Evolutionary conservation across 2,797 vertebrate genomes (phyloP).

Genomic region (Spinus pinus): DNA sequence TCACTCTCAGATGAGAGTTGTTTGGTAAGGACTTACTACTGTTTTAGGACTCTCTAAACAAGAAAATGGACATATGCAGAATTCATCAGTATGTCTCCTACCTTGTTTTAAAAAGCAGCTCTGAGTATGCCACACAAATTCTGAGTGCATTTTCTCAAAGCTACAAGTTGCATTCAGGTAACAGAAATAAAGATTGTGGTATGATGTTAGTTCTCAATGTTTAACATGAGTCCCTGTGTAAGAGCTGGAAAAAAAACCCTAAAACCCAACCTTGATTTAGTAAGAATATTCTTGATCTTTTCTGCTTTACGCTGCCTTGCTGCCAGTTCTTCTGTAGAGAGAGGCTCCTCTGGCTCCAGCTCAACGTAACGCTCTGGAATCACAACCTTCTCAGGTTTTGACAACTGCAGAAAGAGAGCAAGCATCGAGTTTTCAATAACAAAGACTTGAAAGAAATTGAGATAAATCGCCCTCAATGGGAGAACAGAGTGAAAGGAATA

Average conservation of each 20-base stretch:
- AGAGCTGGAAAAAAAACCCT: neutral
- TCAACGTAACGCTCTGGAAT: slow-evolving; percentile 95
- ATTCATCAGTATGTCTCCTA: neutral
- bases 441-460: neutral
- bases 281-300: slow-evolving; percentile 93
- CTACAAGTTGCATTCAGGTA: neutral
- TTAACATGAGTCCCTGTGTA: neutral
- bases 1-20: neutral
- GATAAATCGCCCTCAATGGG: neutral
- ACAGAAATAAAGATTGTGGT: neutral
- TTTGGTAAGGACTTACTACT: neutral
- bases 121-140: neutral
- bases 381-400: slow-evolving; percentile 91
- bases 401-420: slow-evolving; percentile 77
- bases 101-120: neutral
- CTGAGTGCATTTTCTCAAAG: neutral
- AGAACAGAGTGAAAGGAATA: neutral
- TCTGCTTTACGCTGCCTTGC: slow-evolving; percentile 91
- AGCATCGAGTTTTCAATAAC: neutral
- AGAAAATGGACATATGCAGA: neutral
- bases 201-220: neutral
- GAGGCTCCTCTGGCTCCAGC: slow-evolving; percentile 88
- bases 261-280: slow-evolving; percentile 88
- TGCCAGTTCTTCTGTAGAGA: slow-evolving; percentile 89
- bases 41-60: neutral